phyloP scores from a whole-genome alignment of 2,797 vertebrate species.

The Pipistrellus pipistrellus region DNA sequence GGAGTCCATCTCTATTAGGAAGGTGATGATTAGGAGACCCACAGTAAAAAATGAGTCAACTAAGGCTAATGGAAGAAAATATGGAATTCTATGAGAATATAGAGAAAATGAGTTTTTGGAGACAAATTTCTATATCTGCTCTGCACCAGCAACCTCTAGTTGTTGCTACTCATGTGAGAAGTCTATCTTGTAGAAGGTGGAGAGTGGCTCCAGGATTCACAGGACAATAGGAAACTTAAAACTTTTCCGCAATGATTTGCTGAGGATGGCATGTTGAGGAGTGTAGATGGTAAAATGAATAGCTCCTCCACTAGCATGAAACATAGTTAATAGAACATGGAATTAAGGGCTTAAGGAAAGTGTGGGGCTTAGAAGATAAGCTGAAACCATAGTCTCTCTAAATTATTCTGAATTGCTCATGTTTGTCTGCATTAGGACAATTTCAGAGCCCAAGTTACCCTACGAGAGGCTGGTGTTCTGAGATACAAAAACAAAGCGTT shows the following conservation, averaged over 20 bases:
- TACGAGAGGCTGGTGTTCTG: neutral
- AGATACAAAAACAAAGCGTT: neutral
- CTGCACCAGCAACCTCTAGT: neutral
- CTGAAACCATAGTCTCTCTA: neutral
- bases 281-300: neutral
- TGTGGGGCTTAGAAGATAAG: neutral
- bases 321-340: neutral
- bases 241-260: neutral
- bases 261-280: neutral
- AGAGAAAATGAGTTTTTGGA: neutral
- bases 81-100: neutral
- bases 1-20: neutral
- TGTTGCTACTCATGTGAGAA: neutral
- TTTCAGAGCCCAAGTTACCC: neutral
- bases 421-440: neutral
- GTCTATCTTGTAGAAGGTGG: neutral
- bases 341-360: neutral
- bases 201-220: neutral
- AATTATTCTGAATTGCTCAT: neutral
- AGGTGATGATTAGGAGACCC: neutral
- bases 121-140: neutral
- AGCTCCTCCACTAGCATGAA: neutral
- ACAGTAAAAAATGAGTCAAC: neutral
- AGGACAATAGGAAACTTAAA: neutral
- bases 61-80: neutral